Base-by-base conservation (phyloP, 2,888 invertebrate species). In the Drosophila lacicola region DNA sequence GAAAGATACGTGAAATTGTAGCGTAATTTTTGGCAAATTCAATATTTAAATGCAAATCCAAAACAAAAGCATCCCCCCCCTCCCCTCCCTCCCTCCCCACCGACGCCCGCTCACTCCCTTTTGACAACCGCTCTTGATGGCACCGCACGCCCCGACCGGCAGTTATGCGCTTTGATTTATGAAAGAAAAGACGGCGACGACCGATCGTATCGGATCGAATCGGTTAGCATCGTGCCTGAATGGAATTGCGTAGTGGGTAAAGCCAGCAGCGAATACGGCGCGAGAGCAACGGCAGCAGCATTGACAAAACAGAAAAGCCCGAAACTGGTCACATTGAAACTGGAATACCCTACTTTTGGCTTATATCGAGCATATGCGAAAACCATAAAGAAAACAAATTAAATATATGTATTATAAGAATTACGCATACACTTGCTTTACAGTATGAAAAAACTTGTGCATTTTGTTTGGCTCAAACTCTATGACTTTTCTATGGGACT, bases 91-190 rank as follows among this genome's bases (percentile, higher is more conserved):
- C 5, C 19, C 17, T 37, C 36, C 14, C 34, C 5, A 21, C 14
- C 14, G 9, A 0, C 13, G 11, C 37, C 51, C 19, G 29, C 8
- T 8, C 34, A 45, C 37, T 17, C 21, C 56, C 21, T 39, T 36
- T 13, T 5, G 29, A 9, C 8, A 5, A 13, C 34, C 45, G 19
- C 45, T 45, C 34, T 36, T 45, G 34, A 50, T 41, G 36, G 21
- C 50, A 14, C 34, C 44, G 33, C 42, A 42, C n/a, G 9, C 25
- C 50, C 33, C 44, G 13, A 19, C 34, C 64, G 61, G 56, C 68
- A 66, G 51, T 82, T 73, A 69, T 66, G 66, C 64, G 70, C 55
- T 55, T 65, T 85, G 81, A 81, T 81, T 81, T 81, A 85, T 82
- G 58, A 60, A 64, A 79, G 67, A 67, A 41, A 46, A 60, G 56